Conservation (phyloP, 2,113 vertebrate genomes). For the Acanthisitta chloris region DNA sequence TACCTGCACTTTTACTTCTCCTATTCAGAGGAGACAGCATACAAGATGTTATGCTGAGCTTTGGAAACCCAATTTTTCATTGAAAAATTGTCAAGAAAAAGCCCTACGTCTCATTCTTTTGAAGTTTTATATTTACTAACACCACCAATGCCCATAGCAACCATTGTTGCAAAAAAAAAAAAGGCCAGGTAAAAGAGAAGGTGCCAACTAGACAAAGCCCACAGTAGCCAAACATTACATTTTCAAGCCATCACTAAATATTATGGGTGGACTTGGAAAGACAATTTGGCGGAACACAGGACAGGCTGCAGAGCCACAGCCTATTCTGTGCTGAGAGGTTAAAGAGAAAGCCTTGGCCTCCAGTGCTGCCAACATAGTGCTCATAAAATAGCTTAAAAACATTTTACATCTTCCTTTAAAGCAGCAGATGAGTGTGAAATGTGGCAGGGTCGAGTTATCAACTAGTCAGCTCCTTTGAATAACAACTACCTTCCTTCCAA, state of each 20-base stretch:
- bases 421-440: neutral
- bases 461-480: neutral
- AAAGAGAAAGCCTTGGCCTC: neutral
- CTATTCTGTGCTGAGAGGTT: neutral
- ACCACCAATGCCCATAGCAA: neutral
- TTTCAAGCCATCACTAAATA: neutral
- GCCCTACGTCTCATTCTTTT: neutral
- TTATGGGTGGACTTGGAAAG: neutral
- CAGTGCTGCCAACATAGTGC: neutral
- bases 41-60: neutral
- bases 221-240: neutral
- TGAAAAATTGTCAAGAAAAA: neutral
- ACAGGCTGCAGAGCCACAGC: neutral
- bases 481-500: neutral
- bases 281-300: neutral
- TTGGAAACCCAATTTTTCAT: neutral
- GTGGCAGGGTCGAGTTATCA: neutral
- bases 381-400: neutral
- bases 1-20: neutral
- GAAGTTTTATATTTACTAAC: neutral
- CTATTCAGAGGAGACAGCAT: neutral
- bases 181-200: neutral
- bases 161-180: neutral
- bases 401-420: constrained; percentile 22
- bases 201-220: neutral